Conservation (phyloP, 2,797 vertebrate genomes). For the Sylvia borin region DNA sequence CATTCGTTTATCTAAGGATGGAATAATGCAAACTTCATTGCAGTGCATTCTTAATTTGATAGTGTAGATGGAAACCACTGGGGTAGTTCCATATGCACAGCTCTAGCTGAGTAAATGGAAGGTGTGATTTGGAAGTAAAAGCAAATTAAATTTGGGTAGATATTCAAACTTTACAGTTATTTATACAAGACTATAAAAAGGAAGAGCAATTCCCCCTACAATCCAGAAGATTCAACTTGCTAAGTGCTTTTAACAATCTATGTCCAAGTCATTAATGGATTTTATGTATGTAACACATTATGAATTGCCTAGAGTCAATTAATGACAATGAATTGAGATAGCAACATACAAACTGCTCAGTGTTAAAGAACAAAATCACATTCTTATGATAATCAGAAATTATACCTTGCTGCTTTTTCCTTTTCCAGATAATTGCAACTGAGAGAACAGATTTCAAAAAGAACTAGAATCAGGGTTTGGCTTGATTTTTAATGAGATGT, state of each 20-base stretch:
- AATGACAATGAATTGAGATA: neutral
- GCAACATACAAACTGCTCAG: neutral
- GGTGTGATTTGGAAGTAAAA: neutral
- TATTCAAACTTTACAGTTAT: neutral
- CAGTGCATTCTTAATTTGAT: neutral
- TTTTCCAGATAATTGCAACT: neutral
- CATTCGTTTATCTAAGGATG: neutral
- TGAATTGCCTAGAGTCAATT: neutral
- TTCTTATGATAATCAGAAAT: neutral
- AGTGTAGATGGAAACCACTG: neutral
- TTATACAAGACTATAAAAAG: neutral
- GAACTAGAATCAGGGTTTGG: neutral
- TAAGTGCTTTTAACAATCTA: neutral
- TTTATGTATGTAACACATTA: neutral
- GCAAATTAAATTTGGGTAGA: neutral
- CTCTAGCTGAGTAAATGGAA: neutral
- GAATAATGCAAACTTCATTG: neutral
- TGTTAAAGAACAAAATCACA: neutral
- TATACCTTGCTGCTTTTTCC: neutral
- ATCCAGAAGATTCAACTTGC: neutral
- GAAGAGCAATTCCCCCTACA: neutral
- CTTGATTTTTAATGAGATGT: neutral
- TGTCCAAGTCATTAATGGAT: neutral
- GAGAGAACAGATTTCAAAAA: neutral
- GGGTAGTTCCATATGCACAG: neutral